Conservation (phyloP, 2,113 vertebrate species). For the Sinocyclocheilus maitianheensis region DNA sequence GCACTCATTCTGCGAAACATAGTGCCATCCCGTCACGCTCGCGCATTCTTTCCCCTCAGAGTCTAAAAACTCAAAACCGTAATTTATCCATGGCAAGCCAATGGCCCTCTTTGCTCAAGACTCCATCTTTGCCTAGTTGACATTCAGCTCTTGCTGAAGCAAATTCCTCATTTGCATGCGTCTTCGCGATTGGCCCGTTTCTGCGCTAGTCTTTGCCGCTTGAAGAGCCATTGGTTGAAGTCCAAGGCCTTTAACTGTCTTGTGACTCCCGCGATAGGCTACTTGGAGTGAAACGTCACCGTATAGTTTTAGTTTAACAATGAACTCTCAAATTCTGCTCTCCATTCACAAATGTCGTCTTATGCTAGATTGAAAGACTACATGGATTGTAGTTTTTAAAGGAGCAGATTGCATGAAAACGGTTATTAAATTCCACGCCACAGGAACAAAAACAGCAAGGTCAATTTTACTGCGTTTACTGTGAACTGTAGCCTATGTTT, state of each 20-base stretch:
- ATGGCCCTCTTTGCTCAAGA: slow-evolving; percentile 84
- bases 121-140: slow-evolving; percentile 98
- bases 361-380: slow-evolving; percentile 48
- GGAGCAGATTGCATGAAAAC: not conserved
- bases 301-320: slow-evolving; percentile 90
- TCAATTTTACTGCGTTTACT: not conserved
- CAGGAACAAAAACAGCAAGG: not conserved
- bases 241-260: slow-evolving; percentile 79
- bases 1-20: slow-evolving; percentile 43
- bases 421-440: not conserved
- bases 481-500: not conserved
- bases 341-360: slow-evolving; percentile 88
- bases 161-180: slow-evolving; percentile 86
- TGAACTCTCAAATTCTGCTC: slow-evolving; percentile 86
- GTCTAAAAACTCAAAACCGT: slow-evolving; percentile 57
- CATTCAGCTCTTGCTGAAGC: slow-evolving; percentile 91
- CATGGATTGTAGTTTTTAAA: not conserved
- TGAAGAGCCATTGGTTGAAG: slow-evolving; percentile 74
- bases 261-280: slow-evolving; percentile 76
- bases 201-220: slow-evolving; percentile 78
- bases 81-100: slow-evolving; percentile 78
- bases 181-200: slow-evolving; percentile 76
- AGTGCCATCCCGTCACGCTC: slow-evolving; percentile 41
- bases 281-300: slow-evolving; percentile 68
- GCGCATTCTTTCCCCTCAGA: slow-evolving; percentile 46